Evolutionary conservation across 2,888 invertebrate genomes (phyloP).

Genomic region (Torymus auratus): DNA sequence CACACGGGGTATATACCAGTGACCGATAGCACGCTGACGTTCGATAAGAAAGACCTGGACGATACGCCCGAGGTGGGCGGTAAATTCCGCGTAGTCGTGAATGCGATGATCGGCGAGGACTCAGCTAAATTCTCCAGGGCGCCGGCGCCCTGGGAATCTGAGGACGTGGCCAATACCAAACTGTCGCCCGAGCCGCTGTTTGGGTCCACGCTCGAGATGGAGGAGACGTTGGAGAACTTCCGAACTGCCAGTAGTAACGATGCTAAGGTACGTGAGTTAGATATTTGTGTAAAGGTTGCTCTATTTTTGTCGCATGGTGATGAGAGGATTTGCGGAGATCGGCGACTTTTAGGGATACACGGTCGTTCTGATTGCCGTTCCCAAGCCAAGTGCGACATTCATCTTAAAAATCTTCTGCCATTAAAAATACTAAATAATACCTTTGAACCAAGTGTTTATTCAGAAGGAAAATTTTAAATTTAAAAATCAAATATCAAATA

Average conservation of each 20-base stretch:
- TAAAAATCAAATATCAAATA: no score
- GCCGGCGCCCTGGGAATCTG: conserved; percentile 87
- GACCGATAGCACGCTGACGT: conserved; percentile 86
- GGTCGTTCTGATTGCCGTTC: conserved; percentile 32
- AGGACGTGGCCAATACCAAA: conserved; percentile 79
- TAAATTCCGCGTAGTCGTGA: conserved; percentile 83
- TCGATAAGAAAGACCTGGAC: conserved; percentile 87
- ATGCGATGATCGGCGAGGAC: conserved; percentile 84
- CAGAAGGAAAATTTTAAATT: no score
- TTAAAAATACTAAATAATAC: no score
- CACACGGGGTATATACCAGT: conserved; percentile 91
- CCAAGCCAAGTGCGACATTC: not conserved
- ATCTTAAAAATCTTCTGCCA: not conserved
- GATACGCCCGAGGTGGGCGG: conserved; percentile 85
- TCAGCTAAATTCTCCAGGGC: conserved; percentile 83
- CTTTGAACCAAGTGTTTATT: no score
- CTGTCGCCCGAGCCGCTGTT: conserved; percentile 82
- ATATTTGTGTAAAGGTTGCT: not conserved
- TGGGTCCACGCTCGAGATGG: conserved; percentile 87
- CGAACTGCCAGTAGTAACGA: conserved; percentile 55
- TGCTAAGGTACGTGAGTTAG: not conserved
- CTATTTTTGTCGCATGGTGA: conserved; percentile 18
- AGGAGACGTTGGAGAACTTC: conserved; percentile 90
- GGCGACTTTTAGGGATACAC: not conserved
- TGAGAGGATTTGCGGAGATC: conserved; percentile 30